Evolutionary conservation across 2,797 vertebrate genomes (phyloP).

Genomic region (Fringilla coelebs): DNA sequence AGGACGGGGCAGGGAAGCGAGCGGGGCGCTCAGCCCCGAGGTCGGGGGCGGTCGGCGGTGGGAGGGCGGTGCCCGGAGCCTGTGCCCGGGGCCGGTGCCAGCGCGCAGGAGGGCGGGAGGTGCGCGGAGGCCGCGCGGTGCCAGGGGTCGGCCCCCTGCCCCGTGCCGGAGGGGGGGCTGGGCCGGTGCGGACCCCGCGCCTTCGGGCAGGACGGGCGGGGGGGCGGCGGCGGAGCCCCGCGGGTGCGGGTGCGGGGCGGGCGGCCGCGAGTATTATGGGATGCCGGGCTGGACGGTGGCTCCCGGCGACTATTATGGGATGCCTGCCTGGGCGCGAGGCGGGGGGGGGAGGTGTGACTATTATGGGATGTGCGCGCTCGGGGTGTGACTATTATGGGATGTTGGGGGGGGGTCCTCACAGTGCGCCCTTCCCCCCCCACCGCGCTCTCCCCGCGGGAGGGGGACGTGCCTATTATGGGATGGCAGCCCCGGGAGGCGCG

Average conservation of each 20-base stretch:
- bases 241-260: background rate
- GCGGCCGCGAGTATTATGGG: conserved; percentile 54
- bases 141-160: background rate
- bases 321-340: background rate
- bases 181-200: background rate
- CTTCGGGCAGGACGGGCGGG: background rate
- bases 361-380: background rate
- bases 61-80: background rate
- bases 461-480: conserved; percentile 66
- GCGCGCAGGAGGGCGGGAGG: background rate
- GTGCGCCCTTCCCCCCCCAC: background rate
- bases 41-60: background rate
- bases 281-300: conserved; percentile 42
- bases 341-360: background rate
- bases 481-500: conserved; percentile 28
- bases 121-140: background rate
- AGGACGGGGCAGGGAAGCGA: background rate
- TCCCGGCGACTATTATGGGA: conserved; percentile 61
- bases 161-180: background rate
- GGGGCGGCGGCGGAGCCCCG: background rate
- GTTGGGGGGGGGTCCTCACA: background rate
- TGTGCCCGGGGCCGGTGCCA: background rate
- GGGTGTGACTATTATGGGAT: background rate
- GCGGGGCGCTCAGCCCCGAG: background rate
- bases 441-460: background rate